Conservation (phyloP, 2,113 vertebrate genomes). For the Lepisosteus osseus region DNA sequence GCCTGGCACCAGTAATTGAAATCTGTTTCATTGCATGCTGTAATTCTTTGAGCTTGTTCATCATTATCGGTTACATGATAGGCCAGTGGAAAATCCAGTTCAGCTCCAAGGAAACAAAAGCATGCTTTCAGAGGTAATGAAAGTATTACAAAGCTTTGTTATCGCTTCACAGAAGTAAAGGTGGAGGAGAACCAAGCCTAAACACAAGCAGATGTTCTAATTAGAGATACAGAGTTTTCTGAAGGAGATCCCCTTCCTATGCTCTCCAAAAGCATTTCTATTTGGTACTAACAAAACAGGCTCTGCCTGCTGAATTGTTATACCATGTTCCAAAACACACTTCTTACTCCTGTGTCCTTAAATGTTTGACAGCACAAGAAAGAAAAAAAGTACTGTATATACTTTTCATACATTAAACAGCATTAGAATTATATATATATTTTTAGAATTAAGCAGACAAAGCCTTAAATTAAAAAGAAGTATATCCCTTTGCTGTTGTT, state of each 20-base stretch:
- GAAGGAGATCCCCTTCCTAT: background rate
- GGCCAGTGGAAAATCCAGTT: background rate
- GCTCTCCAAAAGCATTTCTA: background rate
- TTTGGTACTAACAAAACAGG: background rate
- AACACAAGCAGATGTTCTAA: background rate
- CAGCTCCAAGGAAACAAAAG: background rate
- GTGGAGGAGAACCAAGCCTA: background rate
- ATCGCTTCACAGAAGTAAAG: background rate
- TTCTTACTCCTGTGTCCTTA: background rate
- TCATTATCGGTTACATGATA: background rate
- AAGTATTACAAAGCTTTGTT: background rate
- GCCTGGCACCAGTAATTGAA: too few species aligned
- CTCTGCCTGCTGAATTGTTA: background rate
- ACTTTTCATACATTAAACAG: background rate
- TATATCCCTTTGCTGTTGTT: background rate
- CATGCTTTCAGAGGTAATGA: background rate
- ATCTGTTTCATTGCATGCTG: too few species aligned
- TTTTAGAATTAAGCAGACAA: background rate
- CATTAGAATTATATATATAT: background rate
- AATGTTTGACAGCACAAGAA: slow-evolving; percentile 5
- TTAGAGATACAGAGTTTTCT: background rate
- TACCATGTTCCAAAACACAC: too few species aligned
- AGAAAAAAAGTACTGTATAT: background rate
- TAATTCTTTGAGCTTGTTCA: too few species aligned
- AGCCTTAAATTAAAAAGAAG: background rate